Conservation (phyloP, 2,797 vertebrate genomes). For the Picus viridis region DNA sequence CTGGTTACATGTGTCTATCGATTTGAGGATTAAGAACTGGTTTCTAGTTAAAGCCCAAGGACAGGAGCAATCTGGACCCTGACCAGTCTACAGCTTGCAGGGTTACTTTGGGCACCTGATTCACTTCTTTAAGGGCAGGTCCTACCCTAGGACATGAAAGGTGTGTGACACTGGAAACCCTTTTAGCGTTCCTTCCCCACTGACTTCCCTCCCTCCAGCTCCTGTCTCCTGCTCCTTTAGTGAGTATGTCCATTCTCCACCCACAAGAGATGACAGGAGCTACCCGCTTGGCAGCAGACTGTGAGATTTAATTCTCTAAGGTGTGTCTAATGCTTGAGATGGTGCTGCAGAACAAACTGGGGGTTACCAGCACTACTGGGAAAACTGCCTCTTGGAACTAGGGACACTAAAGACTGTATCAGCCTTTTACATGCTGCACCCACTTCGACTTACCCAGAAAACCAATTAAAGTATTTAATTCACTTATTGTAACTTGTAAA, state of each 20-base stretch:
- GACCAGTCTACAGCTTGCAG: not conserved
- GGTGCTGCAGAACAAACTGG: not conserved
- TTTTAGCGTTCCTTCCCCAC: fast-evolving
- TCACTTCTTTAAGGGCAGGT: not conserved
- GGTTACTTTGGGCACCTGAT: not conserved
- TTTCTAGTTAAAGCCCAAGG: not conserved
- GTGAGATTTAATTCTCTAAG: not conserved
- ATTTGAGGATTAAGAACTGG: not conserved
- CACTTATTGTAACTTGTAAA: not conserved
- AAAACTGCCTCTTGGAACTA: not conserved
- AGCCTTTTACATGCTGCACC: not conserved
- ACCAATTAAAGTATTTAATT: not conserved
- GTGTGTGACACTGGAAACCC: not conserved
- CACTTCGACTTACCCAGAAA: not conserved
- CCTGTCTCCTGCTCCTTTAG: not conserved
- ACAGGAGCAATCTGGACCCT: not conserved
- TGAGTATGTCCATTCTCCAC: not conserved
- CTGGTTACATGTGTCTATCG: not conserved
- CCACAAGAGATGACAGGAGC: not conserved
- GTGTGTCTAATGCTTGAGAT: fast-evolving
- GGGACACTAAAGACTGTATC: not conserved
- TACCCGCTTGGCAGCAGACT: not conserved
- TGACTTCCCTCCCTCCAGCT: not conserved
- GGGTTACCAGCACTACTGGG: not conserved
- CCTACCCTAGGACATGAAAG: fast-evolving